Evolutionary conservation across 1,140 invertebrate species (phyloP).

Genomic region (Polypedilum pembai): DNA sequence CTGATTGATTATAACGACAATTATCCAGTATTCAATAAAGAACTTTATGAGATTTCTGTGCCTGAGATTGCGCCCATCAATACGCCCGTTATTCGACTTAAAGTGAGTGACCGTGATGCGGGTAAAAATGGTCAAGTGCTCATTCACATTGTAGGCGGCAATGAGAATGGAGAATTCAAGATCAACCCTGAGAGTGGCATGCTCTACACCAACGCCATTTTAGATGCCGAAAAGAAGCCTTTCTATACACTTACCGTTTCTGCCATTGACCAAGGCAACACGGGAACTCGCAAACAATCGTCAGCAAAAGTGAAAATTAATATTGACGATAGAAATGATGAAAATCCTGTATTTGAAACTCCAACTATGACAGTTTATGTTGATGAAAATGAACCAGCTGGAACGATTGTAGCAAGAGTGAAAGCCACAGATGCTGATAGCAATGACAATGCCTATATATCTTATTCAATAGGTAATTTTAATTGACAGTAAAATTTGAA

Average conservation of each 20-base stretch:
- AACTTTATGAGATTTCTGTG: constrained; percentile 80
- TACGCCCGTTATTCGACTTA: constrained; percentile 77
- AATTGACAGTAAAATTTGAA: not conserved
- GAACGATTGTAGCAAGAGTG: constrained; percentile 72
- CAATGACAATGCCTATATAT: constrained; percentile 91
- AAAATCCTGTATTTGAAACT: constrained; percentile 78
- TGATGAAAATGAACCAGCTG: constrained; percentile 81
- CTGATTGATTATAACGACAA: constrained; percentile 79
- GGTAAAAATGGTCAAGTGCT: constrained; percentile 75
- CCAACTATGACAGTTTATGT: constrained; percentile 57
- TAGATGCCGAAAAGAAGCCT: constrained; percentile 84
- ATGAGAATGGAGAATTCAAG: constrained; percentile 79
- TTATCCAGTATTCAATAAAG: constrained; percentile 77
- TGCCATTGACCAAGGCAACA: constrained; percentile 80
- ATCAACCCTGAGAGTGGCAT: constrained; percentile 84
- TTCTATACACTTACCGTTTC: constrained; percentile 87
- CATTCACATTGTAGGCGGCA: constrained; percentile 85
- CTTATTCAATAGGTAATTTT: constrained; percentile 81
- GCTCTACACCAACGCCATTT: constrained; percentile 69
- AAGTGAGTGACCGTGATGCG: constrained; percentile 76
- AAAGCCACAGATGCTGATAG: constrained; percentile 80
- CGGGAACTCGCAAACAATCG: constrained; percentile 72
- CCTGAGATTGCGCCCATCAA: constrained; percentile 82
- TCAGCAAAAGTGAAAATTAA: constrained; percentile 84
- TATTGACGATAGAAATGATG: constrained; percentile 85